phyloP scores from a whole-genome alignment of 1,140 invertebrate genomes.

The Euura saliciscinereae region DNA sequence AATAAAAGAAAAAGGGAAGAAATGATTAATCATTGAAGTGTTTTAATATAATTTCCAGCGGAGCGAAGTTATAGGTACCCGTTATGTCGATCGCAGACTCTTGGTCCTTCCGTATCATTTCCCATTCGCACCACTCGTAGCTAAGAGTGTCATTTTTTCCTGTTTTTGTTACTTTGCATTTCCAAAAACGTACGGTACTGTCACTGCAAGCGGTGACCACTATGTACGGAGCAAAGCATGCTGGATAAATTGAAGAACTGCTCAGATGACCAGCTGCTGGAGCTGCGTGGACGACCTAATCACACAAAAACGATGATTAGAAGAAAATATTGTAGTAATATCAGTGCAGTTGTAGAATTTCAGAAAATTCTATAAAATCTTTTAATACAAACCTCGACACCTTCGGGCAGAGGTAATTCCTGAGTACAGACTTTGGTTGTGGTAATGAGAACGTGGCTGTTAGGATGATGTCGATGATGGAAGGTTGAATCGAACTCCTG shows the following conservation, averaged over 20 bases:
- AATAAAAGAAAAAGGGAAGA: slow-evolving; percentile 31
- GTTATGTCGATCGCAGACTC: slow-evolving; percentile 87
- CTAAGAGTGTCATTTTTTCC: slow-evolving; percentile 64
- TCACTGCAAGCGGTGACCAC: slow-evolving; percentile 93
- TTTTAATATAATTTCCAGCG: no score
- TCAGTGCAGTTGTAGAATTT: no score
- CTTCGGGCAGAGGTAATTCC: slow-evolving; percentile 83
- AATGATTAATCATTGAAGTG: no score
- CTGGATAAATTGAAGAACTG: slow-evolving; percentile 98
- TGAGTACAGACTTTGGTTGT: slow-evolving; percentile 83
- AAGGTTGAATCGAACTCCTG: slow-evolving; percentile 47
- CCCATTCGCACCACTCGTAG: slow-evolving; percentile 88
- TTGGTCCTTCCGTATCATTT: slow-evolving; percentile 83
- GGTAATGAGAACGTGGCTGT: slow-evolving; percentile 65
- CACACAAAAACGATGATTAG: neutral
- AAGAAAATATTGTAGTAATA: no score
- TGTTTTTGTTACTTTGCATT: slow-evolving; percentile 71
- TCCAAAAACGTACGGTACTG: slow-evolving; percentile 75
- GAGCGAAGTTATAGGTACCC: slow-evolving; percentile 51
- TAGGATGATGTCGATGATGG: slow-evolving; percentile 48
- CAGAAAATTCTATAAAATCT: no score
- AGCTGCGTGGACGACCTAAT: slow-evolving; percentile 80
- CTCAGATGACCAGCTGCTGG: slow-evolving; percentile 95
- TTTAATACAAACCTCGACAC: slow-evolving; percentile 69
- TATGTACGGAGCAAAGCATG: slow-evolving; percentile 96